phyloP scores from a whole-genome alignment of 2,888 invertebrate species.

The Tinea semifulvella region DNA sequence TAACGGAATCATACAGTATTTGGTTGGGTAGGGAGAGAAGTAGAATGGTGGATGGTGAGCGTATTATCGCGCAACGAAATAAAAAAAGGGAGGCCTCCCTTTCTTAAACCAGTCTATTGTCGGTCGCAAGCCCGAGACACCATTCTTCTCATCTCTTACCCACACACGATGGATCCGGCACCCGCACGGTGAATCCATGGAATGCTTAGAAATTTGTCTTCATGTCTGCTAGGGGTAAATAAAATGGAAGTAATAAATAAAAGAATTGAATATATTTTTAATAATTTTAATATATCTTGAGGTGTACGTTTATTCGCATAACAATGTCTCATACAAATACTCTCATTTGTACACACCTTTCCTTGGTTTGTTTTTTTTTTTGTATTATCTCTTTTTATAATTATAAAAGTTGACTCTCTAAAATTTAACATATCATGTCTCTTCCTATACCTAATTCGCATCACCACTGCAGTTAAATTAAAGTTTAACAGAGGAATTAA shows the following conservation, averaged over 20 bases:
- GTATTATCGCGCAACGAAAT: no score
- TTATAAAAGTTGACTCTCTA: slow-evolving; percentile 65
- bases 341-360: slow-evolving; percentile 66
- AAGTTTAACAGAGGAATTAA: slow-evolving; percentile 45
- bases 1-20: no score
- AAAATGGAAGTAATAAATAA: slow-evolving; percentile 29
- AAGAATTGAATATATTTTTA: slow-evolving; percentile 41
- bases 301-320: slow-evolving; percentile 68
- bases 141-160: no score
- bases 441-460: slow-evolving; percentile 64
- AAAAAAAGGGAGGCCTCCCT: no score
- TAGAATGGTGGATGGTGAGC: no score
- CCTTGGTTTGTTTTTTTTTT: slow-evolving; percentile 52
- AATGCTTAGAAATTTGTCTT: not conserved
- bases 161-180: no score
- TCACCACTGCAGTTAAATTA: slow-evolving; percentile 56
- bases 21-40: no score
- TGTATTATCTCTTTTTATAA: slow-evolving; percentile 42
- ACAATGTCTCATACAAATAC: slow-evolving; percentile 68
- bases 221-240: no score
- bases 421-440: slow-evolving; percentile 65
- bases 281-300: slow-evolving; percentile 52
- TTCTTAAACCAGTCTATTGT: no score
- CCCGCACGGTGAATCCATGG: no score
- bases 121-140: no score